Base-by-base conservation (phyloP, 2,888 invertebrate species). In the Halictus quadricinctus region DNA sequence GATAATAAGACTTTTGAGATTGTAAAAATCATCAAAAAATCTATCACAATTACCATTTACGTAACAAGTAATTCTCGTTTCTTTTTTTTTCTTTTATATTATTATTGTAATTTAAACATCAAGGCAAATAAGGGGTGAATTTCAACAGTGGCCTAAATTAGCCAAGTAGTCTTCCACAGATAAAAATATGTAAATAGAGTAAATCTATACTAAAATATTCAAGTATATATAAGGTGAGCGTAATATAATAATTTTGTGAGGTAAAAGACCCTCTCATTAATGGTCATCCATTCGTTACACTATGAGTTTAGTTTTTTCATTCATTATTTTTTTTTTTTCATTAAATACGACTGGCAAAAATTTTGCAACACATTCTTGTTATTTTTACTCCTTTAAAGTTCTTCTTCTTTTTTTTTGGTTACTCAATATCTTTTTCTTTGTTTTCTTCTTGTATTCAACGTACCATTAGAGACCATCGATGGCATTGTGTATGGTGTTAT, bases 11-110 rank as follows among this genome's bases (percentile, higher is more conserved):
- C 94, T 94, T 95, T 95, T 95, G 96, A 95, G 96, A 96, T 96
- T 96, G 96, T 96, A 96, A 96, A 96, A 96, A 96, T 96, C 95
- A 96, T 96, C 96, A 95, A 96, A 96, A 96, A 96, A 95, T 96
- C 96, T 96, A 96, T 96, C 96, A 96, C 96, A 96, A 96, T 95
- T 94, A 94, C 94, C 94, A 94, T 94, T 94, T 93, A 94, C 93
- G 93, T 94, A 94, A 94, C 94, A 93, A 94, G 93, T 93, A 93
- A 94, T 93, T 87, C 91, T 91, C 92, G 90, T 90, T 88, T 88
- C 90, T 84, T 87, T 87, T 87, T 87, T 90, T 89, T 87, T 88
- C 88, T 85, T 91, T 88, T 88, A 89, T 92, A 90, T 91, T 93
- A 94, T 94, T 93, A 93, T 94, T 94, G 93, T 93, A 94, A 94